Percentiles rank a stretch among this genome's conserved stretches.
These are phyloP conservation scores for Ectemnius lituratus DNA, from an alignment of 2,888 invertebrate species.

Conservation along the genomic window DNA sequence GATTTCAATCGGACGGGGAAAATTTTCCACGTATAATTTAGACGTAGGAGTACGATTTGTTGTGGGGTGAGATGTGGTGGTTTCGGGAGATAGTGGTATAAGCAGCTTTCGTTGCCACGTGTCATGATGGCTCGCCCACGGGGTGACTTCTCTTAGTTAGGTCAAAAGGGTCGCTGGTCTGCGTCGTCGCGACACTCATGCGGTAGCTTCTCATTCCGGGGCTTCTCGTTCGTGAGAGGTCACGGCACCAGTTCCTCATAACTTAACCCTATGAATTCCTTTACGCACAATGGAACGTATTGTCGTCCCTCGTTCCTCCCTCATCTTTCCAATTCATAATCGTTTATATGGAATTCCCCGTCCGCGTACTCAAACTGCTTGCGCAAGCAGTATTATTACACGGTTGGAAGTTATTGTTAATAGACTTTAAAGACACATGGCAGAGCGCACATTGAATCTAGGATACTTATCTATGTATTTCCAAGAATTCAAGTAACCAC, in stretches of 20 bases:
- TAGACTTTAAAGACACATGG: background rate
- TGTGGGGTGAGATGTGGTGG: too few species aligned
- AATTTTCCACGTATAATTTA: too few species aligned
- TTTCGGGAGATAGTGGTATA: too few species aligned
- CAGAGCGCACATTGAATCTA: background rate
- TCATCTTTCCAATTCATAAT: background rate
- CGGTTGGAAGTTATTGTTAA: background rate
- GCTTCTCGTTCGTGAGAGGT: conserved; percentile 28
- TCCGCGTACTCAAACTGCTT: too few species aligned
- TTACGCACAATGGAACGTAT: background rate
- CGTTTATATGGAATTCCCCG: too few species aligned
- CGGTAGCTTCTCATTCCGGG: conserved; percentile 29
- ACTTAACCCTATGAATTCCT: conserved; percentile 25
- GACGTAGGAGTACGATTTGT: too few species aligned
- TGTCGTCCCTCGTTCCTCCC: conserved; percentile 3
- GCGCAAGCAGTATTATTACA: too few species aligned
- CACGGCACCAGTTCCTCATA: conserved; percentile 8
- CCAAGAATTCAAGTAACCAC: too few species aligned
- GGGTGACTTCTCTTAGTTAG: background rate
- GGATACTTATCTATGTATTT: too few species aligned
- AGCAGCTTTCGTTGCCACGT: conserved; percentile 5
- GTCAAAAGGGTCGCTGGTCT: conserved; percentile 19
- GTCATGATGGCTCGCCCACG: background rate
- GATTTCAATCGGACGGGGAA: too few species aligned
- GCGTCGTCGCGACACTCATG: conserved; percentile 12